Evolutionary conservation across 2,797 vertebrate species (phyloP).

Genomic region (Sebastes aleutianus): DNA sequence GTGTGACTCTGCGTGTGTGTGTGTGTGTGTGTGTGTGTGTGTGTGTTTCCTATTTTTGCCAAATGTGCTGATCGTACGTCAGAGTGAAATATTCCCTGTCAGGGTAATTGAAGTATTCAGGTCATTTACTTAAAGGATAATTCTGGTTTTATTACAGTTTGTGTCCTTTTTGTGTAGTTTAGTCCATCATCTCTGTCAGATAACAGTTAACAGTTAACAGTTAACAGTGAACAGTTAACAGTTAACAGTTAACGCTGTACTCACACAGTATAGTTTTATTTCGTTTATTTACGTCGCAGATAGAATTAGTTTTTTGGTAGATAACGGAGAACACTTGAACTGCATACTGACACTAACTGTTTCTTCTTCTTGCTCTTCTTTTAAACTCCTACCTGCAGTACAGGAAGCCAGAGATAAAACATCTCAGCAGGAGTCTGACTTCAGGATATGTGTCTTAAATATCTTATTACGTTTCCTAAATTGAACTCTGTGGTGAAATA

Average conservation of each 20-base stretch:
- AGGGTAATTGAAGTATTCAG: neutral
- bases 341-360: neutral
- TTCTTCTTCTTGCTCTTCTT: neutral
- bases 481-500: neutral
- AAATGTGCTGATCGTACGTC: neutral
- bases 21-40: neutral
- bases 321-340: neutral
- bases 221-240: too few relatives aligned
- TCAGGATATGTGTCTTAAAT: neutral
- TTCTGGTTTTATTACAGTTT: neutral
- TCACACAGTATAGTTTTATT: too few relatives aligned
- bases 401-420: constrained; percentile 1
- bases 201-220: too few relatives aligned
- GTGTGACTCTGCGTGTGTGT: neutral
- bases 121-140: neutral
- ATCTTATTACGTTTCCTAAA: neutral
- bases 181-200: neutral
- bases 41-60: constrained; percentile 9
- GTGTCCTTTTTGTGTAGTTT: neutral
- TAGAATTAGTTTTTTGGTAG: too few relatives aligned
- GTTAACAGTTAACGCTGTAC: too few relatives aligned
- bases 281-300: too few relatives aligned
- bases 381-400: neutral
- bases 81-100: neutral
- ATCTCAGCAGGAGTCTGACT: neutral